Conservation (phyloP, 1,140 invertebrate species). For the Tetraneura akinire region DNA sequence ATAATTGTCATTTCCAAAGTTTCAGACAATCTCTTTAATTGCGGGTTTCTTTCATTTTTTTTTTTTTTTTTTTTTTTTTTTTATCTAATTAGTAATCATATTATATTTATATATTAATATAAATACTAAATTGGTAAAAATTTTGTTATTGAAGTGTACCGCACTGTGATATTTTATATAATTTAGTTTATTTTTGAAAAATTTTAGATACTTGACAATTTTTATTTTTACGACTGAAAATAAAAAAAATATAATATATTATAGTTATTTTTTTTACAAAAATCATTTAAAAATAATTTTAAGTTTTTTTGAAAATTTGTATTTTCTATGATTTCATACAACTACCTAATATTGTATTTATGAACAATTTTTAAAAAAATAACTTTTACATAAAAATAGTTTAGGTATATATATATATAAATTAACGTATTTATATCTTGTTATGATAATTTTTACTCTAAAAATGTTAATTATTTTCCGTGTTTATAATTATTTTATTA, state of each 20-base stretch:
- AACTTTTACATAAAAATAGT: not conserved
- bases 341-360: not conserved
- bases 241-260: not conserved
- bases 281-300: not conserved
- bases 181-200: slow-evolving; percentile 11
- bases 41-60: not conserved
- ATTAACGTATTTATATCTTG: not conserved
- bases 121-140: not conserved
- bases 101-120: not conserved
- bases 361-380: not conserved
- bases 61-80: not conserved
- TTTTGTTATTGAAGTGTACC: slow-evolving; percentile 18
- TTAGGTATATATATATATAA: too few species aligned
- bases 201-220: not conserved
- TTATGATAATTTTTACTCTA: not conserved
- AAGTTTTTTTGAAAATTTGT: not conserved
- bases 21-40: slow-evolving; percentile 19
- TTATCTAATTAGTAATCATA: not conserved
- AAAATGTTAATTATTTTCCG: not conserved
- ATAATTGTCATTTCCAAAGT: slow-evolving; percentile 5
- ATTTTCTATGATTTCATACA: not conserved
- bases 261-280: not conserved
- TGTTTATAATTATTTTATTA: not conserved
- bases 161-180: slow-evolving; percentile 35
- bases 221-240: not conserved